Evolutionary conservation across 2,113 vertebrate species (phyloP).

Genomic region (Micromys minutus): DNA sequence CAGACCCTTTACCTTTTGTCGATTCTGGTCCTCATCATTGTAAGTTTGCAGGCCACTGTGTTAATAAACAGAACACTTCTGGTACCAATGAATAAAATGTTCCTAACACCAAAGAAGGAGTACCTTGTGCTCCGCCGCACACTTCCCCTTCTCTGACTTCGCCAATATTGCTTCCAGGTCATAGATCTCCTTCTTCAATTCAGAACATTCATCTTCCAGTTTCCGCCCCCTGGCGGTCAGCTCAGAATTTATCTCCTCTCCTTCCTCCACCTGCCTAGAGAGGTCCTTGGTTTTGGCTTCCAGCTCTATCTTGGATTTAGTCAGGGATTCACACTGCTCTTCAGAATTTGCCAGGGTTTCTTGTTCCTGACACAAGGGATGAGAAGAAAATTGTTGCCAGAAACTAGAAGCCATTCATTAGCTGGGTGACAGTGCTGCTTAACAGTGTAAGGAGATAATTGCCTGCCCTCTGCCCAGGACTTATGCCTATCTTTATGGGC

Average conservation of each 20-base stretch:
- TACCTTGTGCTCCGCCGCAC: conserved; percentile 91
- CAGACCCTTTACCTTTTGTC: not conserved
- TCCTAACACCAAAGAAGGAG: not conserved
- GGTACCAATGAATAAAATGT: not conserved
- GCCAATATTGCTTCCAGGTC: conserved; percentile 94
- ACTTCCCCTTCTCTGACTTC: conserved; percentile 94
- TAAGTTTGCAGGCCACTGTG: not conserved
- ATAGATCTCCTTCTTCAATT: conserved; percentile 94
- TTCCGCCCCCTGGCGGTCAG: conserved; percentile 89
- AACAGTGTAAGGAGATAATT: conserved; percentile 67
- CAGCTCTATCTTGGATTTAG: conserved; percentile 93
- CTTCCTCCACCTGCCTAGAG: conserved; percentile 90
- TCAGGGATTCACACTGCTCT: conserved; percentile 90
- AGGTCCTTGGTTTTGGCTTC: conserved; percentile 92
- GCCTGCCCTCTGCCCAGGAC: conserved; percentile 61
- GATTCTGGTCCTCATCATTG: not conserved
- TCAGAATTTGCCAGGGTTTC: conserved; percentile 92
- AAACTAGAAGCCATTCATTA: conserved; percentile 75
- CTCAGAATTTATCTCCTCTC: conserved; percentile 91
- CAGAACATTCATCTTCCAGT: conserved; percentile 91
- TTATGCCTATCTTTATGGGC: conserved; percentile 58
- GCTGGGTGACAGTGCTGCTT: conserved; percentile 60
- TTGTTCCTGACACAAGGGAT: conserved; percentile 86
- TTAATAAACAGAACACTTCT: not conserved
- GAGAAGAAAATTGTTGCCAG: conserved; percentile 76